Conservation (phyloP, 2,797 vertebrate genomes). For the Myoxocephalus aenaeus region DNA sequence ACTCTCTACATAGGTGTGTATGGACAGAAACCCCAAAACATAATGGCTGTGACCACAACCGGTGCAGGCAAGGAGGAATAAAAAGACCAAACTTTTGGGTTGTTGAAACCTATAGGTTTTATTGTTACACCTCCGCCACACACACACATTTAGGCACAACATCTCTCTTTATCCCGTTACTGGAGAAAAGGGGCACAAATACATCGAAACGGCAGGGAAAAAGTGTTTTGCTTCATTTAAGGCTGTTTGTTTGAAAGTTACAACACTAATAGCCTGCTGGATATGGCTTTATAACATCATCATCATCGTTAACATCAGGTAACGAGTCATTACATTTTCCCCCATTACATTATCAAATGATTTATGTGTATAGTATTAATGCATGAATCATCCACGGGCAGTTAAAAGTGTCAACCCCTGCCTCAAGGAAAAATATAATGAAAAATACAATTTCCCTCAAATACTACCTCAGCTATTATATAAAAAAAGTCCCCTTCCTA, state of each 20-base stretch:
- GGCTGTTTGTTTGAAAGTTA: slow-evolving; percentile 32
- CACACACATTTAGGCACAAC: slow-evolving; percentile 30
- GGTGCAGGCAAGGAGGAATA: neutral
- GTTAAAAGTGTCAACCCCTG: slow-evolving; percentile 28
- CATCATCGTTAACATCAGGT: slow-evolving; percentile 35
- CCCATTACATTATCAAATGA: slow-evolving; percentile 59
- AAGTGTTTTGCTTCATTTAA: slow-evolving; percentile 42
- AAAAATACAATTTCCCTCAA: slow-evolving; percentile 19
- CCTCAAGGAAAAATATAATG: slow-evolving; percentile 23
- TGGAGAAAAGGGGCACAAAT: slow-evolving; percentile 2
- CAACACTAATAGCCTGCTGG: slow-evolving; percentile 36
- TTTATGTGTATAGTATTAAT: slow-evolving; percentile 45
- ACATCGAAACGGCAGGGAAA: slow-evolving; percentile 1
- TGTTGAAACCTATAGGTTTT: slow-evolving; percentile 50
- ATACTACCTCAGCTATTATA: neutral
- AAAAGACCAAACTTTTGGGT: neutral
- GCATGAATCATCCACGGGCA: slow-evolving; percentile 56
- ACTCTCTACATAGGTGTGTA: neutral
- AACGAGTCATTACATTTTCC: slow-evolving; percentile 53
- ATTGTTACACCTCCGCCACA: slow-evolving; percentile 41
- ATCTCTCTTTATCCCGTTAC: slow-evolving; percentile 1
- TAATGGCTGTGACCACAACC: neutral
- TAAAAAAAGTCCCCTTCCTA: slow-evolving; percentile 51
- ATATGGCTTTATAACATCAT: slow-evolving; percentile 51
- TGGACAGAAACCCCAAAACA: neutral